Evolutionary conservation across 2,797 vertebrate genomes (phyloP).

Genomic region (Urocyon cinereoargenteus): DNA sequence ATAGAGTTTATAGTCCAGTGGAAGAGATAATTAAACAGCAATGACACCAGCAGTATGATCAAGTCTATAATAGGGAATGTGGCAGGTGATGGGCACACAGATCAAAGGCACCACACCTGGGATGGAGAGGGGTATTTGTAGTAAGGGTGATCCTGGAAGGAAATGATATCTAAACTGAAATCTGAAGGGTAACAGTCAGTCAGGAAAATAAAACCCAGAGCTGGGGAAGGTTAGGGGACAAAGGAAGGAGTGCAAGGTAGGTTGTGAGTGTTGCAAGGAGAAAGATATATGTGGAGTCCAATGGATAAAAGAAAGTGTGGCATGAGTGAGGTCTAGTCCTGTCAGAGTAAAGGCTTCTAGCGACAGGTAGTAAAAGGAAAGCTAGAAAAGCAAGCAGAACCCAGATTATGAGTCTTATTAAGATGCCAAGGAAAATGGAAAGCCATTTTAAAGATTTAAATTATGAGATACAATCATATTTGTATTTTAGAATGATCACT

Average conservation of each 20-base stretch:
- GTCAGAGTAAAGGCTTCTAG: background rate
- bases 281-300: background rate
- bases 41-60: background rate
- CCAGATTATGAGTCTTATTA: background rate
- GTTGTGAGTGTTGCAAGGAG: background rate
- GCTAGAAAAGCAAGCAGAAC: slow-evolving; percentile 9
- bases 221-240: background rate
- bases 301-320: background rate
- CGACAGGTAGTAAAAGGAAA: background rate
- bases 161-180: background rate
- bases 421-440: slow-evolving; percentile 27
- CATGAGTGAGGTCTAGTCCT: background rate
- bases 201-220: background rate
- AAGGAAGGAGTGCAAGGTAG: background rate
- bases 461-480: background rate
- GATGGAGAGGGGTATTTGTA: background rate
- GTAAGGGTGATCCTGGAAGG: background rate
- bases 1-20: background rate
- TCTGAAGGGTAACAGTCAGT: background rate
- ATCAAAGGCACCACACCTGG: background rate
- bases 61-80: background rate
- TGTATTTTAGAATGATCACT: background rate
- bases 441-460: background rate
- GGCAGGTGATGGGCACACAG: background rate
- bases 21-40: slow-evolving; percentile 9